Evolutionary conservation across 2,113 vertebrate species (phyloP).

Genomic region (Protobothrops mucrosquamatus): DNA sequence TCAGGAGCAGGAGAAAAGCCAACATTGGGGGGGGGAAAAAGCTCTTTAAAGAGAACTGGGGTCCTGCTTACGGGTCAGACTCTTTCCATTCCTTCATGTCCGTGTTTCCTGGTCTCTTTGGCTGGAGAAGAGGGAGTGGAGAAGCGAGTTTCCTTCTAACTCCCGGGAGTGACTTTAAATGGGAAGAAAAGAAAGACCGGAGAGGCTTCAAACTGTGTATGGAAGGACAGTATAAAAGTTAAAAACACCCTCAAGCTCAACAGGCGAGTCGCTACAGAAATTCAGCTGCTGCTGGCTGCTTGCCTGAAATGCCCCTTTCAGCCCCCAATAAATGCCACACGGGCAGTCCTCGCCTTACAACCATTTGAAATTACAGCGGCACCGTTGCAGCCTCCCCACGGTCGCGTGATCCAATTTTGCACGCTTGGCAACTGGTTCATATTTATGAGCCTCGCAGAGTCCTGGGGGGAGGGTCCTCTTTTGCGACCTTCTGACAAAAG

Average conservation of each 20-base stretch:
- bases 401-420: background rate
- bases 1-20: background rate
- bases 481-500: too few species aligned
- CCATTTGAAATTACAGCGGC: background rate
- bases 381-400: too few species aligned
- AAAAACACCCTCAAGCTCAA: background rate
- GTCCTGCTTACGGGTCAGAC: conserved; percentile 76
- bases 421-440: background rate
- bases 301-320: background rate
- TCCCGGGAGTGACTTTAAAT: conserved; percentile 80
- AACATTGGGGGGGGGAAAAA: too few species aligned
- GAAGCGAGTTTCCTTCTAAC: conserved; percentile 72
- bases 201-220: conserved; percentile 78
- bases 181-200: conserved; percentile 88
- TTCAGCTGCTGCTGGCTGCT: background rate
- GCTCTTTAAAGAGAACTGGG: background rate
- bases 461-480: too few species aligned
- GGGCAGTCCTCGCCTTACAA: background rate
- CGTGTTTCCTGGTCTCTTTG: conserved; percentile 29
- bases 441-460: too few species aligned
- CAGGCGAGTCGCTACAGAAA: background rate
- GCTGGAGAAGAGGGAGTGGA: conserved; percentile 46
- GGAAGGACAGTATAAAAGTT: conserved; percentile 10
- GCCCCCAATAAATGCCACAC: background rate
- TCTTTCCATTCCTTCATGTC: conserved; percentile 72